Evolutionary conservation across 2,113 vertebrate genomes (phyloP), one percentile per base, ranked within the genome.

Genomic region (Pholis gunnellus): DNA sequence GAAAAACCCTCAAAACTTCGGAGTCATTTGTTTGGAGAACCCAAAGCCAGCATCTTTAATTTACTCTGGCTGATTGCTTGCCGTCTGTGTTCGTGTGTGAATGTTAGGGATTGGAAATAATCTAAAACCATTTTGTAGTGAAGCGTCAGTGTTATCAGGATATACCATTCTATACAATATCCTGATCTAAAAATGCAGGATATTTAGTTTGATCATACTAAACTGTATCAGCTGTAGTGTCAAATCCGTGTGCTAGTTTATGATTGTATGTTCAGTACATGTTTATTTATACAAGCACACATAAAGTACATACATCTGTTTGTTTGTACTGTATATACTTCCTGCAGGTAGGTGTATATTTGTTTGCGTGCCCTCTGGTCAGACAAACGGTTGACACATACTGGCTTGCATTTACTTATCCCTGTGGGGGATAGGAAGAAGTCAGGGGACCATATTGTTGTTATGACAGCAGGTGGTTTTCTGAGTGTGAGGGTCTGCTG

Each of bases 381-480:
- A 38, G 74, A 78, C 67, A 75, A 79, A 74, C 72, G 72, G 40
- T 69, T 63, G 69, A 89, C 42, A 46, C 36, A 56, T 61, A 63
- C 76, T 88, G 68, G 77, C 79, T 20, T 77, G 50, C 57, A 66
- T 81, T 85, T 86, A 74, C 66, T 78, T 81, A 77, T 72, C 75
- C 76, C 87, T 81, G 78, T 68, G 67, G 78, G 84, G 82, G 38
- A 84, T 72, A 82, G 61, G 69, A 36, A 48, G 60, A 56, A 78
- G 75, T 73, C 80, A 80, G 34, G 78, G 31, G 79, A 61, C 65
- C 90, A 91, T 85, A 84, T 87, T 91, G 91, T 66, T 65, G 73
- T 86, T 78, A 56, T 89, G 90, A 90, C 77, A 59, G 81, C 82
- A 85, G 85, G 79, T 78, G 76, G 74, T 86, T 92, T 83, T 81